Evolutionary conservation across 2,797 vertebrate genomes (phyloP).

Genomic region (Dromococcyx pavoninus): DNA sequence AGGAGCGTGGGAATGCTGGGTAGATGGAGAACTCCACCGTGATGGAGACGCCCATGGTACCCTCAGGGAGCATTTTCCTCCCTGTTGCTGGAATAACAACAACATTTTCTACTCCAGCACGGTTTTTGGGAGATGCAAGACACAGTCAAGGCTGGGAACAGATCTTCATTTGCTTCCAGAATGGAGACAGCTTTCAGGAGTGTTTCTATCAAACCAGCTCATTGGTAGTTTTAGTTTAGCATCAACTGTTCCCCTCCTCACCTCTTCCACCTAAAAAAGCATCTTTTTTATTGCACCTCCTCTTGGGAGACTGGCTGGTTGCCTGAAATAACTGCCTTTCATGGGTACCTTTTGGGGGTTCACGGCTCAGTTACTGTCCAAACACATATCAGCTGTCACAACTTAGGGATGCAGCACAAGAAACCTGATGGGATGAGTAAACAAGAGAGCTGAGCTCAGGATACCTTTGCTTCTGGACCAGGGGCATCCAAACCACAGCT

Average conservation of each 20-base stretch:
- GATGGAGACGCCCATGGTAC: background rate
- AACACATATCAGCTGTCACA: accelerated
- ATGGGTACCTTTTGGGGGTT: background rate
- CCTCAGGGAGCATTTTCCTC: accelerated
- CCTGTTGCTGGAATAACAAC: background rate
- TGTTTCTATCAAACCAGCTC: background rate
- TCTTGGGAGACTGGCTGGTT: accelerated
- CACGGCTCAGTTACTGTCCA: background rate
- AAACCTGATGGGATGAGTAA: background rate
- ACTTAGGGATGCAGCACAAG: background rate
- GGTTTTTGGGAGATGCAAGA: background rate
- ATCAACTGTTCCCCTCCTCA: background rate
- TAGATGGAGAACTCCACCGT: accelerated
- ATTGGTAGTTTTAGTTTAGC: background rate
- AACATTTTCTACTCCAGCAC: background rate
- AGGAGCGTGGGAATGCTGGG: accelerated
- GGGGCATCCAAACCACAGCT: background rate
- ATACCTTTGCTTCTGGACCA: background rate
- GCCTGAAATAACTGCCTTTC: background rate
- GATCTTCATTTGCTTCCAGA: background rate
- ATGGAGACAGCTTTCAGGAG: background rate
- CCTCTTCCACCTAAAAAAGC: background rate
- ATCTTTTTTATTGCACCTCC: background rate
- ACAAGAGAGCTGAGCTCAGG: background rate
- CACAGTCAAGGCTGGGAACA: background rate